Evolutionary conservation across 2,888 invertebrate species (phyloP).

Genomic region (Philhelius pedissequus): DNA sequence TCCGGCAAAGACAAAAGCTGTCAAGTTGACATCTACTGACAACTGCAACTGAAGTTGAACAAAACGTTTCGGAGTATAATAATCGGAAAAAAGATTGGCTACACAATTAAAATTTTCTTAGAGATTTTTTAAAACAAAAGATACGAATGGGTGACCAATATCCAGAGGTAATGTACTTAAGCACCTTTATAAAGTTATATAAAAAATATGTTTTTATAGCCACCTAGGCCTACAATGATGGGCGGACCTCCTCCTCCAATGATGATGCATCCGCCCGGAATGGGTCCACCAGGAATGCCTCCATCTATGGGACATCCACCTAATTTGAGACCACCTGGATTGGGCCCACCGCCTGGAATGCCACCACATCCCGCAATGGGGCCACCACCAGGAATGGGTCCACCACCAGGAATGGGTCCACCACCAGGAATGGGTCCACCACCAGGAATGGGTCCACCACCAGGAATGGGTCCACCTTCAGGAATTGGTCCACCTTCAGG

Average conservation of each 20-base stretch:
- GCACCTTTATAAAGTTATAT: background rate
- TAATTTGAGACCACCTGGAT: slow-evolving; percentile 27
- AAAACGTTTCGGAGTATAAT: slow-evolving; percentile 21
- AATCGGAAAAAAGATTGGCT: no score
- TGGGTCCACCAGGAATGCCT: slow-evolving; percentile 52
- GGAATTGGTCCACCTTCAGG: slow-evolving; percentile 11
- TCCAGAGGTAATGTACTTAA: slow-evolving; percentile 71
- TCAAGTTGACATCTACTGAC: background rate
- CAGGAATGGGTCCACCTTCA: slow-evolving; percentile 26
- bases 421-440: slow-evolving; percentile 45
- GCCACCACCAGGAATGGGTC: background rate
- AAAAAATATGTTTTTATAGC: background rate
- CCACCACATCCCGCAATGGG: background rate
- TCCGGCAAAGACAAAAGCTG: background rate
- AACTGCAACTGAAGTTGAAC: background rate
- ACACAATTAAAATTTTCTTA: background rate
- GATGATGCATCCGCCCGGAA: slow-evolving; percentile 62
- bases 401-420: background rate
- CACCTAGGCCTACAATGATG: slow-evolving; percentile 31
- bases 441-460: slow-evolving; percentile 21
- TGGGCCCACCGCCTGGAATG: slow-evolving; percentile 6
- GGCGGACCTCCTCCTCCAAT: slow-evolving; percentile 31
- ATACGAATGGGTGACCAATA: slow-evolving; percentile 73
- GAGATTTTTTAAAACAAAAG: background rate
- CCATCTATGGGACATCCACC: slow-evolving; percentile 42